These are phyloP conservation scores for Strigamia crassipes DNA, from an alignment of 2,888 invertebrate species.

Conservation along the genomic window DNA sequence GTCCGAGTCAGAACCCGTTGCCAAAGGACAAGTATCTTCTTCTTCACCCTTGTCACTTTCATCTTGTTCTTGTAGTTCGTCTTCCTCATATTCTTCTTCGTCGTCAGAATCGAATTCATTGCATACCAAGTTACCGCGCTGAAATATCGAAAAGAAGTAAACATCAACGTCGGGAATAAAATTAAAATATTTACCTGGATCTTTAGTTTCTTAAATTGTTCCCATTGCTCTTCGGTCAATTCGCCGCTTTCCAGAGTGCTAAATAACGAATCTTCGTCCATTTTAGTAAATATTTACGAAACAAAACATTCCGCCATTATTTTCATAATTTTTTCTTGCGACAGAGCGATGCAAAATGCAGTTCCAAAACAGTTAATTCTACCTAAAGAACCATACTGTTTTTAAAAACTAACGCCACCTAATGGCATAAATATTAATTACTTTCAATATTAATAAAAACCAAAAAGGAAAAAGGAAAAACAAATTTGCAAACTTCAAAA, in stretches of 20 bases:
- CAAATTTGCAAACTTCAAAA: no score
- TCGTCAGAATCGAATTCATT: slow-evolving; percentile 45
- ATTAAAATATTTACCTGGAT: slow-evolving; percentile 41
- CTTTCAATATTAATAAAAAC: no score
- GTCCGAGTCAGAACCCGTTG: not conserved
- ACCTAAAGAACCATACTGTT: no score
- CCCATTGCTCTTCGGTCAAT: slow-evolving; percentile 46
- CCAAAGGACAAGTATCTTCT: slow-evolving; percentile 24
- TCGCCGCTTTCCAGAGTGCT: slow-evolving; percentile 28
- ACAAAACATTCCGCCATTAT: slow-evolving; percentile 8
- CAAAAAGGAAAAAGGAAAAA: no score
- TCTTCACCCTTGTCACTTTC: slow-evolving; percentile 32
- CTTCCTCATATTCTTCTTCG: slow-evolving; percentile 44
- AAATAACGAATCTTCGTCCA: slow-evolving; percentile 19
- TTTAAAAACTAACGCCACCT: no score
- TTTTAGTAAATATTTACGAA: not conserved
- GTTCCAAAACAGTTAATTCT: no score
- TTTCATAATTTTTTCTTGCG: not conserved
- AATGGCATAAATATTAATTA: no score
- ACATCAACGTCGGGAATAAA: not conserved
- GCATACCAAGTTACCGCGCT: not conserved
- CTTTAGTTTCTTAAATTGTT: slow-evolving; percentile 34
- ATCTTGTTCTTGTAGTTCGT: slow-evolving; percentile 47
- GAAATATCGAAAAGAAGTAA: not conserved
- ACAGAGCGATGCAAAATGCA: not conserved